Conservation (phyloP, 2,888 invertebrate genomes). For the Liposcelis brunnea region DNA sequence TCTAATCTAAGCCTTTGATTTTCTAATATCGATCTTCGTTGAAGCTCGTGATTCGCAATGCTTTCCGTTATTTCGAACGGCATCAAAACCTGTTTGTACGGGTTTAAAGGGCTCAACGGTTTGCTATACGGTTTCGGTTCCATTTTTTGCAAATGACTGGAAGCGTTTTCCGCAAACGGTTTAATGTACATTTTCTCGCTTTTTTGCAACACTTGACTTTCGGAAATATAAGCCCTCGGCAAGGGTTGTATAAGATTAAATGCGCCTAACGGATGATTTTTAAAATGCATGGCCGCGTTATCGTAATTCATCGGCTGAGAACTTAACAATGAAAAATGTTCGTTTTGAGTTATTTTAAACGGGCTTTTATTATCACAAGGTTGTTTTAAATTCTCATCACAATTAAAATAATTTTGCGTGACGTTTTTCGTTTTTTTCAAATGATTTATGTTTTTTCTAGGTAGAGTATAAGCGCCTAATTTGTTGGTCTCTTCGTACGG, state of each 20-base stretch:
- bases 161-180: too few relatives aligned
- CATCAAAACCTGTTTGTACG: not conserved
- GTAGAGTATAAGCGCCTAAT: constrained; percentile 4
- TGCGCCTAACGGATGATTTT: not conserved
- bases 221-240: not conserved
- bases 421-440: too few relatives aligned
- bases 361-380: too few relatives aligned
- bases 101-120: not conserved
- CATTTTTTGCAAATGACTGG: too few relatives aligned
- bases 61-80: constrained; percentile 7
- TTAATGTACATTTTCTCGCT: too few relatives aligned
- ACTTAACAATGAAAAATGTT: too few relatives aligned
- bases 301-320: not conserved
- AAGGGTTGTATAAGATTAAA: not conserved
- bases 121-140: too few relatives aligned
- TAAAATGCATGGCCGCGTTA: not conserved
- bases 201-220: too few relatives aligned
- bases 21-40: constrained; percentile 1
- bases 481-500: not conserved
- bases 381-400: too few relatives aligned
- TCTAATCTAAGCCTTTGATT: not conserved
- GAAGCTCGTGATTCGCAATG: not conserved
- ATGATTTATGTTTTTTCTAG: not conserved
- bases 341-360: too few relatives aligned
- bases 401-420: too few relatives aligned